Evolutionary conservation across 2,113 vertebrate species (phyloP), one percentile per base, ranked within the genome.

Genomic region (Tauraco erythrolophus): DNA sequence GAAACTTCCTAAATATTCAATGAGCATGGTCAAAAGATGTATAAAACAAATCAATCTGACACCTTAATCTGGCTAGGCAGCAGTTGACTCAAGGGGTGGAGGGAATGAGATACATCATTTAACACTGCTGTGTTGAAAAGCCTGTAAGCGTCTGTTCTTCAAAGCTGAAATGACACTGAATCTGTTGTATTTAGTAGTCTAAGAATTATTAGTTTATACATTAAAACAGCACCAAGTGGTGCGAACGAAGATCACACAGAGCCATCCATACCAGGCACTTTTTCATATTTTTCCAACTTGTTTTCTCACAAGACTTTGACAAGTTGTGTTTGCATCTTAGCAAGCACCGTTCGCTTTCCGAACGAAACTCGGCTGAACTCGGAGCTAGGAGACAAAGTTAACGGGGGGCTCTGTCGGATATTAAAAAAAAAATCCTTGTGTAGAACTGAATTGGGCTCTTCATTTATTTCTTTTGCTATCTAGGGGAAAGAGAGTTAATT

Each of bases 61-160:
- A 99, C 98, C 99, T 99, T 99, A 99, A 99, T 99, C 98, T 98
- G 98, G 98, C 98, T 97, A 98, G 98, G 99, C 99, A 99, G 99
- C 98, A 98, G 99, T 99, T 98, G 99, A 98, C 98, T 98, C 98
- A 97, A 98, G 98, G 98, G 98, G 98, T 98, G 99, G 98, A 98
- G 98, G 98, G 98, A 98, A 98, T 97, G 98, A 98, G 97, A 98
- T 98, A 98, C 98, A 98, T 98, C 98, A 99, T 99, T 99, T 99
- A 99, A 99, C 98, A 98, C 98, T 98, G 98, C 98, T 97, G 98
- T 98, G 98, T 98, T 98, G 98, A 98, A 98, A 98, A 98, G 98
- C 98, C 98, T 98, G 98, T 97, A 98, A 99, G 98, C 98, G 98
- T 98, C 99, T 98, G 98, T 98, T 98, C 98, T 98, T 98, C 98